Evolutionary conservation across 2,113 vertebrate species (phyloP), one percentile per base, ranked within the genome.

Genomic region (Gobius niger): DNA sequence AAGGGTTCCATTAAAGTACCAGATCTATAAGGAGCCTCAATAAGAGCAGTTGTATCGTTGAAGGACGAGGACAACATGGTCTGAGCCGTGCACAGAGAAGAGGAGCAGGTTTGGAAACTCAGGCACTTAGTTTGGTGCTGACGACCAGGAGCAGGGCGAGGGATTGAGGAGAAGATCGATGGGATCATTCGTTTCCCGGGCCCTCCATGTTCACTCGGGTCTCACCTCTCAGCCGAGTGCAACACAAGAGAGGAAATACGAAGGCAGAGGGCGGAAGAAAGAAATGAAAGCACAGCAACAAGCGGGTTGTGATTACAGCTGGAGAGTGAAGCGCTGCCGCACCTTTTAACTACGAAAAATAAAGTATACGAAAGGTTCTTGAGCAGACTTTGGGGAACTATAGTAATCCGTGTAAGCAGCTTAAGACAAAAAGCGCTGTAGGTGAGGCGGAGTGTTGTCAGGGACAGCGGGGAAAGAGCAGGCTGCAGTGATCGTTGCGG

Each of bases 81-180:
- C 50, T 53, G 56, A 72, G 40, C 2, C 5, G 59, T 53, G 68
- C n/a, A 34, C 53, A 67, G 61, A 19, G 50, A 59, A 7, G 65
- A 5, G 41, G 67, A 53, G 52, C 24, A 51, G 85, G 79, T 91
- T 91, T 87, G 72, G 84, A 88, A 89, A 88, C 82, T 91, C 90
- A 88, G 90, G 90, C 91, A 92, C 89, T 91, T 91, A 85, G 89
- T 91, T 91, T 91, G 88, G 85, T 89, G 89, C 88, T 92, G 91
- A 92, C 85, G 80, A 88, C 87, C 78, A 80, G 82, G 75, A 71
- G 75, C 67, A 67, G 84, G 81, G 67, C 54, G 13, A 73, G 65
- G 24, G 85, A 85, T 85, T 81, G 73, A 77, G 75, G 67, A 74
- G 71, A 56, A 66, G 82, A 90, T 92, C 89, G 67, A 92, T 92